These are phyloP conservation scores for Leucophenga montana DNA, from an alignment of 2,888 invertebrate species.

Conservation along the genomic window DNA sequence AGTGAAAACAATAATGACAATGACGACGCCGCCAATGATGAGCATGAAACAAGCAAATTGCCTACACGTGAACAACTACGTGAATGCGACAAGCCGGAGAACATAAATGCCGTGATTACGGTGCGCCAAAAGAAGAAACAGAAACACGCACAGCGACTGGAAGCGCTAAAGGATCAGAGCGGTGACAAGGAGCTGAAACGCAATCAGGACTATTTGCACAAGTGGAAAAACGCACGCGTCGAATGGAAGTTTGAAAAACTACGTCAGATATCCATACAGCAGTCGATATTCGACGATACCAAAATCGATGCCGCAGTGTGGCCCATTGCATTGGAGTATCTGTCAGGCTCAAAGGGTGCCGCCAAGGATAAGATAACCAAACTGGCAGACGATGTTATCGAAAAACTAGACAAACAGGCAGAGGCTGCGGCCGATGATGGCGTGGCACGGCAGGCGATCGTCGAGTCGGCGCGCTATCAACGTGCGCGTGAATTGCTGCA, in stretches of 20 bases:
- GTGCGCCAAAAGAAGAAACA: constrained; percentile 80
- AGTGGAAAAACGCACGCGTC: constrained; percentile 81
- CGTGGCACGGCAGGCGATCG: constrained; percentile 46
- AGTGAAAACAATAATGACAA: constrained; percentile 30
- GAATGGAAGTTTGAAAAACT: constrained; percentile 89
- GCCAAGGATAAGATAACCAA: constrained; percentile 78
- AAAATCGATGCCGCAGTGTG: constrained; percentile 79
- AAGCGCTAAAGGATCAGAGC: constrained; percentile 75
- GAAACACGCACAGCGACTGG: constrained; percentile 76
- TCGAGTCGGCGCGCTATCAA: constrained; percentile 65
- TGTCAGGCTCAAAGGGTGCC: constrained; percentile 80
- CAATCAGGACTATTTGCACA: constrained; percentile 79
- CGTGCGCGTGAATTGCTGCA: constrained; percentile 70
- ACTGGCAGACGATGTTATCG: constrained; percentile 79
- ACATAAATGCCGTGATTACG: constrained; percentile 75
- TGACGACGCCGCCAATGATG: too few relatives aligned
- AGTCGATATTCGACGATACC: constrained; percentile 78
- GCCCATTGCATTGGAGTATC: constrained; percentile 81
- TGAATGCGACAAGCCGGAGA: constrained; percentile 69
- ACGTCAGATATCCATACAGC: constrained; percentile 84
- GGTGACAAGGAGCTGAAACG: constrained; percentile 77
- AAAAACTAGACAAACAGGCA: constrained; percentile 75
- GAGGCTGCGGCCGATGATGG: constrained; percentile 52
- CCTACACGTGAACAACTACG: constrained; percentile 68
- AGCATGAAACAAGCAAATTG: constrained; percentile 71